Evolutionary conservation across 1,140 invertebrate species (phyloP).

Genomic region (Solenopsis invicta): DNA sequence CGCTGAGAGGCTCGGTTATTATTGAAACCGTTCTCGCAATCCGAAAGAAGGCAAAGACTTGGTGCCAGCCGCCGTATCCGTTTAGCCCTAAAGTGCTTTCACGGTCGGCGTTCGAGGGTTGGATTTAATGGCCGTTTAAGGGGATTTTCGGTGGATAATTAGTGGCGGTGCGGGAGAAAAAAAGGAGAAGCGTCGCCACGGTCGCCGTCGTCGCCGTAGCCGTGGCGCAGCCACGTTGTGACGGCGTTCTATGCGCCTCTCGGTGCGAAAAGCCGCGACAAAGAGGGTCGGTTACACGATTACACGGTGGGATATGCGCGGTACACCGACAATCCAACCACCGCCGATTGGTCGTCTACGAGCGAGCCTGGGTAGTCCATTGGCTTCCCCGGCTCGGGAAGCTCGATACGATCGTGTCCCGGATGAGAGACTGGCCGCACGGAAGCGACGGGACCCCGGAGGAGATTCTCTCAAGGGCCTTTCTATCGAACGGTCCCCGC

Average conservation of each 20-base stretch:
- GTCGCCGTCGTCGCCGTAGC: not conserved
- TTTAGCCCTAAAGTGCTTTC: conserved; percentile 76
- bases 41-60: conserved; percentile 19
- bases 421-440: conserved; percentile 70
- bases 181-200: conserved; percentile 37
- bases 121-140: conserved; percentile 82
- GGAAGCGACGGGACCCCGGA: conserved; percentile 65
- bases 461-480: conserved; percentile 76
- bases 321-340: conserved; percentile 34
- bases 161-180: conserved; percentile 65
- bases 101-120: conserved; percentile 73
- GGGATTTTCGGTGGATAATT: conserved; percentile 82
- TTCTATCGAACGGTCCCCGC: conserved; percentile 62
- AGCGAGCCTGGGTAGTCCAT: conserved; percentile 46
- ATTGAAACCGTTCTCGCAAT: conserved; percentile 61
- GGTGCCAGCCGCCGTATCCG: conserved; percentile 66
- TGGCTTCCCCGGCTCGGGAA: conserved; percentile 51
- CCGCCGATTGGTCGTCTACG: conserved; percentile 59
- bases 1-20: conserved; percentile 43
- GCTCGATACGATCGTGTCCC: conserved; percentile 39
- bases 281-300: conserved; percentile 83
- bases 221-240: not conserved
- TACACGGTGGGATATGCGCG: conserved; percentile 68
- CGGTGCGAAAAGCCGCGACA: conserved; percentile 77
- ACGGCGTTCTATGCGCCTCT: conserved; percentile 49